Percentiles rank a stretch among this genome's conserved stretches.
phyloP scores from a whole-genome alignment of 2,888 invertebrate genomes.

The Apotomis betuletana region DNA sequence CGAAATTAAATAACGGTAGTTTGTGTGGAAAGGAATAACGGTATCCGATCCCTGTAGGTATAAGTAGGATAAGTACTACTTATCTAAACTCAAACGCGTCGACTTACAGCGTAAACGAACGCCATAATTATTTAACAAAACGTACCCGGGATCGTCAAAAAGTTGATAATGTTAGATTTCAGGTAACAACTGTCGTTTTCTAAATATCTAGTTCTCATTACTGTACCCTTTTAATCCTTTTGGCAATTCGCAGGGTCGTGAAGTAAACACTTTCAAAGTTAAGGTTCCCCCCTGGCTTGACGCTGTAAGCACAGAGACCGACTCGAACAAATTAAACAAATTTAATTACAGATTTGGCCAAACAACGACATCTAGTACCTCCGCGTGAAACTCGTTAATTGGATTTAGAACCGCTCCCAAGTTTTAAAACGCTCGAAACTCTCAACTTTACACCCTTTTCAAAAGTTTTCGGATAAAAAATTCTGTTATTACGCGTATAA shows the following conservation, averaged over 20 bases:
- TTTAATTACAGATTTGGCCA: slow-evolving; percentile 52
- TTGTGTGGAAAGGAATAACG: too few species aligned
- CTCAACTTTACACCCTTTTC: slow-evolving; percentile 51
- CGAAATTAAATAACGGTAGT: too few species aligned
- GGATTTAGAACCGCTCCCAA: slow-evolving; percentile 50
- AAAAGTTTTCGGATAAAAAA: slow-evolving; percentile 46
- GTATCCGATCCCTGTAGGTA: too few species aligned
- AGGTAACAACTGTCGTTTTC: too few species aligned
- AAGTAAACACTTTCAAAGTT: slow-evolving; percentile 21
- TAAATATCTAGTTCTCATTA: background rate
- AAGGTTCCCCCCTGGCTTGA: slow-evolving; percentile 29
- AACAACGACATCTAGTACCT: slow-evolving; percentile 46
- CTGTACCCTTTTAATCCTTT: background rate
- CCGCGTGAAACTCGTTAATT: slow-evolving; percentile 50
- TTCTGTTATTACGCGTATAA: slow-evolving; percentile 46
- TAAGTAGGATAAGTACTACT: too few species aligned
- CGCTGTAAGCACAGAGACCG: slow-evolving; percentile 13
- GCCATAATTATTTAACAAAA: too few species aligned
- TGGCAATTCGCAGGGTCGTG: slow-evolving; percentile 7
- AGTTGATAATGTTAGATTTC: too few species aligned
- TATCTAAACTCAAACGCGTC: too few species aligned
- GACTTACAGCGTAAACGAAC: too few species aligned
- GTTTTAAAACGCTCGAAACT: slow-evolving; percentile 50
- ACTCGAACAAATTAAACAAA: slow-evolving; percentile 51
- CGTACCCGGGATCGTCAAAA: too few species aligned